Base-by-base conservation (phyloP, 2,113 vertebrate genomes). In the Pleuronectes platessa region DNA sequence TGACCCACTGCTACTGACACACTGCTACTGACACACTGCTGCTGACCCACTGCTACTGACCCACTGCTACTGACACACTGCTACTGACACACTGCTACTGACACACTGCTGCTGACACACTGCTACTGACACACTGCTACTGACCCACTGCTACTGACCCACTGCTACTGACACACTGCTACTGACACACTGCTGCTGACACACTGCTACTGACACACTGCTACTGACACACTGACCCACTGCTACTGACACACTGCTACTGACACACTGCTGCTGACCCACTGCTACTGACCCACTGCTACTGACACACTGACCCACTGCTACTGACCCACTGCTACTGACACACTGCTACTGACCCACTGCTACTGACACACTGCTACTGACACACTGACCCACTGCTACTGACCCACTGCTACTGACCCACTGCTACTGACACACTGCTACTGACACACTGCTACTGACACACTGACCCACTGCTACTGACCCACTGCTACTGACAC, bases 1-100 rank as follows among this genome's bases (percentile, higher is more conserved):
- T n/a, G n/a, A n/a, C n/a, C n/a, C n/a, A n/a, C n/a, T 97, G 92
- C 84, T 10, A 51, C 6, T 56, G 54, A 56, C 37, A 12, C 37
- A 2, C 2, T 10, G 2, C 10, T 40, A 12, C 37, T 2, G 37
- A 42, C 40, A 42, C 40, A 13, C 7, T n/a, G n/a, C n/a, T n/a
- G n/a, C n/a, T 8, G 7, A 27, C 4, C 9, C 51, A 51, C 3
- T 23, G 14, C n/a, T 13, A 11, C 5, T 56, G 54, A 56, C 37
- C 11, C 37, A 2, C 2, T 9, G 2, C 10, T 40, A 12, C 37
- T 12, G 37, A 42, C 40, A 12, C 40, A 13, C 7, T 8, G 1
- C 35, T 37, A 10, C 35, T 9, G 35, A 35, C 37, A 40, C 10
- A 42, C 2, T 2, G 2, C 10, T 40, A 40, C 37, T 6, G n/a